Percentiles rank a stretch among this genome's conserved stretches.
Evolutionary conservation across 2,797 vertebrate species (phyloP).

Genomic region (Macrochelys suwanniensis): DNA sequence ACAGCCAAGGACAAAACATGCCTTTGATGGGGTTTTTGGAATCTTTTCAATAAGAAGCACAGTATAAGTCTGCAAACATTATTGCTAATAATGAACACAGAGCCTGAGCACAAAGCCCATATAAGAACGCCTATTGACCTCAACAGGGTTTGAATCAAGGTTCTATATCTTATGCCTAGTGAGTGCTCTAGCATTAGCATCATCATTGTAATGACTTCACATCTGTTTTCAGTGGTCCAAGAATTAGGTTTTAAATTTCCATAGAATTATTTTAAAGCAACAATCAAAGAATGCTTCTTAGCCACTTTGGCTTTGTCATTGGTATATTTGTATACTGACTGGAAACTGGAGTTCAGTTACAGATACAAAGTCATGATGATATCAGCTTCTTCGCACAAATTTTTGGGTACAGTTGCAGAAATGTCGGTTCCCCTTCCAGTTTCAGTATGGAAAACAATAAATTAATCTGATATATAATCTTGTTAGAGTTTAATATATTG

Average conservation of each 20-base stretch:
- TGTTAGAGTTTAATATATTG: not conserved
- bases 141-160: not conserved
- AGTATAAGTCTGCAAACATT: not conserved
- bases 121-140: not conserved
- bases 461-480: not conserved
- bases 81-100: not conserved
- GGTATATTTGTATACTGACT: not conserved
- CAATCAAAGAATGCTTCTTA: not conserved
- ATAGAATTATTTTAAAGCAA: not conserved
- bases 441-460: not conserved
- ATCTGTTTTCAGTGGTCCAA: not conserved
- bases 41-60: not conserved
- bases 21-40: not conserved
- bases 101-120: not conserved
- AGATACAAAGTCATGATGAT: not conserved
- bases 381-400: not conserved
- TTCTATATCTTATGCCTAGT: not conserved
- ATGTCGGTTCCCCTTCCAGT: not conserved
- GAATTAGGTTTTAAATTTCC: not conserved
- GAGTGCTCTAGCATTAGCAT: not conserved
- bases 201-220: not conserved
- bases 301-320: not conserved
- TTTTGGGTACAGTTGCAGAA: not conserved
- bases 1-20: not conserved
- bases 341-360: not conserved